phyloP scores from a whole-genome alignment of 2,113 vertebrate genomes.

The Apteryx owenii region DNA sequence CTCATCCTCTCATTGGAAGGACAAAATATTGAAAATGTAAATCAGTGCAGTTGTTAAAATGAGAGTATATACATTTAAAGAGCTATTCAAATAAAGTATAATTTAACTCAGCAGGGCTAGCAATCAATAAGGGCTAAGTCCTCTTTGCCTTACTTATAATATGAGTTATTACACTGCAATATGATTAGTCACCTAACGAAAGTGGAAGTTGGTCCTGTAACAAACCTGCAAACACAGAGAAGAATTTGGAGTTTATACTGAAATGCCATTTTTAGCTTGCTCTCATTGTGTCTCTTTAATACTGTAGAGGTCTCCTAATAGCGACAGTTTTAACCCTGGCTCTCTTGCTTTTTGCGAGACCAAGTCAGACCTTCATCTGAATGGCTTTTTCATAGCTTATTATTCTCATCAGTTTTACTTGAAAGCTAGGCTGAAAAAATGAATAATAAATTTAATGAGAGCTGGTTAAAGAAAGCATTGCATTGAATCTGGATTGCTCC shows the following conservation, averaged over 20 bases:
- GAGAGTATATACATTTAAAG: background rate
- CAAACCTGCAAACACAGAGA: slow-evolving; percentile 27
- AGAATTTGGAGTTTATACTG: background rate
- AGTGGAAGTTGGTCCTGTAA: slow-evolving; percentile 56
- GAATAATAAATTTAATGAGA: slow-evolving; percentile 46
- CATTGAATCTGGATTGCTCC: slow-evolving; percentile 31
- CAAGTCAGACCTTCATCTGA: slow-evolving; percentile 13
- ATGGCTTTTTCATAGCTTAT: slow-evolving; percentile 12
- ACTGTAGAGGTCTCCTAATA: slow-evolving; percentile 12
- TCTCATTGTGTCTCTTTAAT: slow-evolving; percentile 56
- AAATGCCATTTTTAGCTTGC: slow-evolving; percentile 53
- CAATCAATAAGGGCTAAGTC: slow-evolving; percentile 16
- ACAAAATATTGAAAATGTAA: background rate
- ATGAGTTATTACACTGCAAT: background rate
- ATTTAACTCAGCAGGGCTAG: slow-evolving; percentile 2
- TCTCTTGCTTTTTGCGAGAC: background rate
- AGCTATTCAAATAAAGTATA: slow-evolving; percentile 2
- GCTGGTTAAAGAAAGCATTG: slow-evolving; percentile 33
- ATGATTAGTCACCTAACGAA: slow-evolving; percentile 52
- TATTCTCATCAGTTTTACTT: slow-evolving; percentile 32
- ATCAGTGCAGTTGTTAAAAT: background rate
- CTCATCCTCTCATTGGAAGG: background rate
- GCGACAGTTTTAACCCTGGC: slow-evolving; percentile 44
- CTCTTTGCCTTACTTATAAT: slow-evolving; percentile 18
- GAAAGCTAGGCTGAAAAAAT: slow-evolving; percentile 10